A percentile compares a stretch with the other conserved stretches of the same genome.
phyloP scores from a whole-genome alignment of 2,113 vertebrate genomes.

The Scytalopus superciliaris region DNA sequence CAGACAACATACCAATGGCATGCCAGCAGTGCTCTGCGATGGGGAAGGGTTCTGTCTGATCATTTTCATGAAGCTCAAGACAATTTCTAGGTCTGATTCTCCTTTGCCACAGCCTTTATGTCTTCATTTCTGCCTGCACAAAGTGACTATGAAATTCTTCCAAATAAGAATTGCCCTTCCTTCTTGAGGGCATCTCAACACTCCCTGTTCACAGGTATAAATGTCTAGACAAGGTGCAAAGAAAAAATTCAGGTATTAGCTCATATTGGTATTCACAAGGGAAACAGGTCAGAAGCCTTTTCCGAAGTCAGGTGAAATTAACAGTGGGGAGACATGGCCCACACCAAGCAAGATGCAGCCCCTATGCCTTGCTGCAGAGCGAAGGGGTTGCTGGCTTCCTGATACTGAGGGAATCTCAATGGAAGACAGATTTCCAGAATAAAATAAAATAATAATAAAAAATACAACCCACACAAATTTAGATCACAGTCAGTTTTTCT shows the following conservation, averaged over 20 bases:
- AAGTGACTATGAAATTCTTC: neutral
- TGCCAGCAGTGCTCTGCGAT: neutral
- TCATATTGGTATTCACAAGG: neutral
- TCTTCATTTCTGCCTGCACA: neutral
- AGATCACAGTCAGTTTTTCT: neutral
- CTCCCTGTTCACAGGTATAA: neutral
- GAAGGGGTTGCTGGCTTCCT: neutral
- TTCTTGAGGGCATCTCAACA: neutral
- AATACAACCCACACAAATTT: neutral
- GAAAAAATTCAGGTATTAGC: neutral
- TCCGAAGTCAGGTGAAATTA: neutral
- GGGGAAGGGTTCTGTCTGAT: neutral
- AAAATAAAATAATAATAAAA: neutral
- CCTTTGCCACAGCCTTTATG: neutral
- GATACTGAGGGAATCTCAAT: neutral
- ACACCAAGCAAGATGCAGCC: neutral
- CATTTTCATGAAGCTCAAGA: neutral
- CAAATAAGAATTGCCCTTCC: neutral
- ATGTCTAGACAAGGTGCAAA: neutral
- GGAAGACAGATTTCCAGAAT: neutral
- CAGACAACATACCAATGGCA: neutral
- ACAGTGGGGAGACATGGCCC: neutral
- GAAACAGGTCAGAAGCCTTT: neutral
- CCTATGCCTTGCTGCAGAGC: neutral
- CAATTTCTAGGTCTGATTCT: neutral